Conservation (phyloP, 2,888 invertebrate genomes). For the Cepaea hortensis region DNA sequence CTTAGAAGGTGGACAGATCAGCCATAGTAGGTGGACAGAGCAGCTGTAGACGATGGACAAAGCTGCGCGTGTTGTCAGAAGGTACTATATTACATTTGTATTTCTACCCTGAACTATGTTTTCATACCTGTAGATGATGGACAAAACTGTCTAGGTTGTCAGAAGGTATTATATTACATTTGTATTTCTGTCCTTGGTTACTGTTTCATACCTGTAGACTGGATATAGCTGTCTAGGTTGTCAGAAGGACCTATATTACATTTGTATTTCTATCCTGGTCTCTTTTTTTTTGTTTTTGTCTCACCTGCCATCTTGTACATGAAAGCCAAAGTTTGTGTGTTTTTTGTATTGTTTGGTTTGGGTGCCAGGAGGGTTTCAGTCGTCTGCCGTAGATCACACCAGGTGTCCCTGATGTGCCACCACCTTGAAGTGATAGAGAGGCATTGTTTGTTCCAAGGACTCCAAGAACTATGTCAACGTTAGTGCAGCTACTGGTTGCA, state of each 20-base stretch:
- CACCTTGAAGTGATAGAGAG: no score
- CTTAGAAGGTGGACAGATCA: no score
- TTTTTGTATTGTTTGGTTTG: no score
- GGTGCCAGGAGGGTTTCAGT: no score
- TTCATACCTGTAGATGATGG: not conserved
- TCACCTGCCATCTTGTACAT: no score
- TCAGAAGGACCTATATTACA: constrained; percentile 57
- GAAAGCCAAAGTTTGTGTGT: no score
- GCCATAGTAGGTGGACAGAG: not conserved
- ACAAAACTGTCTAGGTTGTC: not conserved
- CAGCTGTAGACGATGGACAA: constrained; percentile 61
- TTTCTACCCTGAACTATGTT: not conserved
- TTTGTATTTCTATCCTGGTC: not conserved
- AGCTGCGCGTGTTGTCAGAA: constrained; percentile 66
- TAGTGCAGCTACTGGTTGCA: no score
- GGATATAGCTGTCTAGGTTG: not conserved
- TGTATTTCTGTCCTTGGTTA: not conserved
- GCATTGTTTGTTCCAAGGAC: no score
- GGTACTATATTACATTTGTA: constrained; percentile 51
- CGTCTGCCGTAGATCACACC: no score
- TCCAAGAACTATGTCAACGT: no score
- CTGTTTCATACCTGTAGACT: not conserved
- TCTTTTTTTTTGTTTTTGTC: not conserved
- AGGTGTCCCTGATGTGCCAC: no score
- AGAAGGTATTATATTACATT: not conserved